Percentiles rank a stretch among this genome's conserved stretches.
These are phyloP conservation scores for Notolepis coatsorum DNA, from an alignment of 2,797 vertebrate species.

Conservation along the genomic window DNA sequence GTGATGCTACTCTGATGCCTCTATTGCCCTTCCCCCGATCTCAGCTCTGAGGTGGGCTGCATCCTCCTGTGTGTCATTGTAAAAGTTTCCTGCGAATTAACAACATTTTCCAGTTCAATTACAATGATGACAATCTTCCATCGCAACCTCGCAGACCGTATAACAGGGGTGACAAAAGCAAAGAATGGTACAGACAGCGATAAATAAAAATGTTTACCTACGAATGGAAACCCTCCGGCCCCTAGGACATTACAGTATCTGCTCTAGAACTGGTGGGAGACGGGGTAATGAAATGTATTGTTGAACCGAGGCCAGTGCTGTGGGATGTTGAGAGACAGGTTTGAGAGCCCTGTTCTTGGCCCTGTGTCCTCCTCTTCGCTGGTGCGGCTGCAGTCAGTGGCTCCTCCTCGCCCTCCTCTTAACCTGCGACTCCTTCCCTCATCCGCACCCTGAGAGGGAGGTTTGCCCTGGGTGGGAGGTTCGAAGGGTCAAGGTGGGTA, in stretches of 20 bases:
- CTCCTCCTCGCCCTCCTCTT: slow-evolving; percentile 34
- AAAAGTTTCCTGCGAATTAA: slow-evolving; percentile 3
- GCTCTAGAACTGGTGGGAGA: slow-evolving; percentile 45
- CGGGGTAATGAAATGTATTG: slow-evolving; percentile 38
- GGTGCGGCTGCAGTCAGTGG: slow-evolving; percentile 11
- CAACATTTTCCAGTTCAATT: slow-evolving; percentile 11
- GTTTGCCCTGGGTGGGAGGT: no score
- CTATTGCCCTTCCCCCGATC: background rate
- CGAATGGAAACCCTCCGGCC: slow-evolving; percentile 19
- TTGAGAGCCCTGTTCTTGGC: slow-evolving; percentile 44
- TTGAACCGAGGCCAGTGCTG: slow-evolving; percentile 29
- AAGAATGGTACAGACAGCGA: slow-evolving; percentile 3
- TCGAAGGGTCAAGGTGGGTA: no score
- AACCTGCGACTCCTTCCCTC: slow-evolving; percentile 33
- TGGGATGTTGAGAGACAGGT: slow-evolving; percentile 45
- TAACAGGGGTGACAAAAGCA: background rate
- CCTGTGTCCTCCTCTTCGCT: slow-evolving; percentile 30
- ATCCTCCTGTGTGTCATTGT: slow-evolving; percentile 2
- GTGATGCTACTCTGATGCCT: background rate
- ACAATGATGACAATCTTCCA: slow-evolving; percentile 2
- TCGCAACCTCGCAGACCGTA: slow-evolving; percentile 7
- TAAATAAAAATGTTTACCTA: slow-evolving; percentile 46
- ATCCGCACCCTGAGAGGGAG: no score
- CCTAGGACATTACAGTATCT: slow-evolving; percentile 21
- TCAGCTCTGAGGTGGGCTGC: background rate